Conservation (phyloP, 1,140 invertebrate genomes). For the Metopolophium dirhodum region DNA sequence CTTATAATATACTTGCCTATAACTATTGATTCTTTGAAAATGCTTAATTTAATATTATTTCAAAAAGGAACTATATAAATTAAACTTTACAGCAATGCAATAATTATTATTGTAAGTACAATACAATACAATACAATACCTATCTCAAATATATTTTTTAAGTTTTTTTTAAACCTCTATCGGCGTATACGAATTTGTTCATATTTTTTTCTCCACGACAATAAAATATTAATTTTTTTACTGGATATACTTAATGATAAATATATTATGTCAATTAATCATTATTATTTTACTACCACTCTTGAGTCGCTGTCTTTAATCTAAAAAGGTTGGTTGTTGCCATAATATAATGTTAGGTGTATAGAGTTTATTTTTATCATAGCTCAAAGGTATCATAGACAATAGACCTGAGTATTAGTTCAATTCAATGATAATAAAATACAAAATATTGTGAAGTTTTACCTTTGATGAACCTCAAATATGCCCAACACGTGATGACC, state of each 20-base stretch:
- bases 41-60: not conserved
- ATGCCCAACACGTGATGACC: conserved; percentile 65
- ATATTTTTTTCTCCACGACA: no score
- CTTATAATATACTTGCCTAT: no score
- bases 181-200: no score
- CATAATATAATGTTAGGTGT: not conserved
- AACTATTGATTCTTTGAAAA: not conserved
- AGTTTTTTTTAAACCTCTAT: not conserved
- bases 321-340: not conserved
- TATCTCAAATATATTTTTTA: not conserved
- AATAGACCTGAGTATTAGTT: not conserved
- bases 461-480: conserved; percentile 65
- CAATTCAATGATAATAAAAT: not conserved
- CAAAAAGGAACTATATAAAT: not conserved
- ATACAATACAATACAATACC: no score
- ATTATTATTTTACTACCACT: not conserved
- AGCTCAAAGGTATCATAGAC: not conserved
- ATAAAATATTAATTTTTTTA: no score
- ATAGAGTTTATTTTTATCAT: not conserved
- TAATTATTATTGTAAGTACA: not conserved
- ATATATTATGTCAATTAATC: not conserved
- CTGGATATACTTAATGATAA: not conserved
- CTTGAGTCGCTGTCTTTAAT: not conserved
- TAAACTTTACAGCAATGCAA: not conserved
- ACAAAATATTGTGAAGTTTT: not conserved